phyloP scores from a whole-genome alignment of 2,888 invertebrate genomes.

The Apeira syringaria region DNA sequence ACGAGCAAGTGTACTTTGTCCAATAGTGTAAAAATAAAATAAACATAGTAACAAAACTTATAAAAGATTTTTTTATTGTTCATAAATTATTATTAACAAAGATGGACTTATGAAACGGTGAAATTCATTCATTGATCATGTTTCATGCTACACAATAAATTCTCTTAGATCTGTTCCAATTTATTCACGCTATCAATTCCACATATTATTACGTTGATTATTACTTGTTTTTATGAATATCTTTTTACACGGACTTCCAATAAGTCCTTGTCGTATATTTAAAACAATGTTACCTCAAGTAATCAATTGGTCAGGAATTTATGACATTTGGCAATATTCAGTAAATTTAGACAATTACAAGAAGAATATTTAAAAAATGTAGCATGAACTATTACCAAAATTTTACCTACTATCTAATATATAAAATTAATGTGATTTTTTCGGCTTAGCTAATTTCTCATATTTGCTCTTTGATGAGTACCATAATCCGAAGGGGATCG shows the following conservation, averaged over 20 bases:
- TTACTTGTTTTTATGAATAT: too few relatives aligned
- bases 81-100: slow-evolving; percentile 73
- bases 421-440: slow-evolving; percentile 85
- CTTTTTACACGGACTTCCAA: too few relatives aligned
- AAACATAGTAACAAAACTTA: background rate
- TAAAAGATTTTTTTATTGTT: slow-evolving; percentile 64
- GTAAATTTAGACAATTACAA: too few relatives aligned
- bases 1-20: too few relatives aligned
- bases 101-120: slow-evolving; percentile 52
- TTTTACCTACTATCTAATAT: slow-evolving; percentile 34
- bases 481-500: slow-evolving; percentile 97
- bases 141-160: slow-evolving; percentile 27
- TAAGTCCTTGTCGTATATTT: too few relatives aligned
- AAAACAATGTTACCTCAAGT: too few relatives aligned
- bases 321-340: too few relatives aligned
- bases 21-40: too few relatives aligned
- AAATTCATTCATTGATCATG: slow-evolving; percentile 48
- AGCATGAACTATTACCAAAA: slow-evolving; percentile 6
- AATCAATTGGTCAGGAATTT: too few relatives aligned
- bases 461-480: slow-evolving; percentile 97
- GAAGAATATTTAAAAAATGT: background rate
- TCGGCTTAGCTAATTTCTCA: slow-evolving; percentile 89
- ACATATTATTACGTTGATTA: too few relatives aligned
- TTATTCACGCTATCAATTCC: background rate
- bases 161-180: background rate